phyloP scores from a whole-genome alignment of 2,888 invertebrate species.

The Nebria salina region DNA sequence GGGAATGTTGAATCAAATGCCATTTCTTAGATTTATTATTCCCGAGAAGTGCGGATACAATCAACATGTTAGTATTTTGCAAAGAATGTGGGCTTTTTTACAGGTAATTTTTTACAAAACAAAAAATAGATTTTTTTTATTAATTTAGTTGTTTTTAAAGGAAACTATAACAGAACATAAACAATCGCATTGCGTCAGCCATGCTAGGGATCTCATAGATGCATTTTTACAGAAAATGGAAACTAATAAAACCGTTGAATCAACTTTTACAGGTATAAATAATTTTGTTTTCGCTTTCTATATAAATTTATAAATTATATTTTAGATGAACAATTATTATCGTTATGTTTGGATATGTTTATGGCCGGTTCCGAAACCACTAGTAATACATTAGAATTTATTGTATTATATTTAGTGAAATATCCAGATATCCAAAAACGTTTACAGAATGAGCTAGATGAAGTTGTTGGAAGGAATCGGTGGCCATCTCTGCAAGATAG shows the following conservation, averaged over 20 bases:
- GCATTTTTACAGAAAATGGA: slow-evolving; percentile 70
- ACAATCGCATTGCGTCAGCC: slow-evolving; percentile 60
- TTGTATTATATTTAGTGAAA: slow-evolving; percentile 68
- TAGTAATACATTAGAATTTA: slow-evolving; percentile 70
- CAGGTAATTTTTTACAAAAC: slow-evolving; percentile 58
- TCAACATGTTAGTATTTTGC: slow-evolving; percentile 64
- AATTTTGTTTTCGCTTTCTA: slow-evolving; percentile 9
- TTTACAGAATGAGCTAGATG: slow-evolving; percentile 70
- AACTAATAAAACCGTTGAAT: slow-evolving; percentile 1
- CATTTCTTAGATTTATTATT: slow-evolving; percentile 72
- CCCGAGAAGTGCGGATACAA: slow-evolving; percentile 73
- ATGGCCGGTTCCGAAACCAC: slow-evolving; percentile 79
- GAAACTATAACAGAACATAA: slow-evolving; percentile 68
- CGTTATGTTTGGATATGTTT: slow-evolving; percentile 72
- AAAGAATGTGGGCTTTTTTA: slow-evolving; percentile 68
- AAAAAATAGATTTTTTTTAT: neutral
- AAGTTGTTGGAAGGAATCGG: slow-evolving; percentile 67
- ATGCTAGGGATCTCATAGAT: slow-evolving; percentile 72
- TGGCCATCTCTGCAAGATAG: slow-evolving; percentile 68
- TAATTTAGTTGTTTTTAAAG: neutral
- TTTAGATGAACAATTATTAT: slow-evolving; percentile 59
- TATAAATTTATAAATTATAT: slow-evolving; percentile 11
- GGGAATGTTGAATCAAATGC: slow-evolving; percentile 74
- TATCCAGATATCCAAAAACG: slow-evolving; percentile 68
- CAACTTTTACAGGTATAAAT: slow-evolving; percentile 61